These are phyloP conservation scores for Elachura formosa DNA, from an alignment of 2,113 vertebrate species.

Conservation along the genomic window DNA sequence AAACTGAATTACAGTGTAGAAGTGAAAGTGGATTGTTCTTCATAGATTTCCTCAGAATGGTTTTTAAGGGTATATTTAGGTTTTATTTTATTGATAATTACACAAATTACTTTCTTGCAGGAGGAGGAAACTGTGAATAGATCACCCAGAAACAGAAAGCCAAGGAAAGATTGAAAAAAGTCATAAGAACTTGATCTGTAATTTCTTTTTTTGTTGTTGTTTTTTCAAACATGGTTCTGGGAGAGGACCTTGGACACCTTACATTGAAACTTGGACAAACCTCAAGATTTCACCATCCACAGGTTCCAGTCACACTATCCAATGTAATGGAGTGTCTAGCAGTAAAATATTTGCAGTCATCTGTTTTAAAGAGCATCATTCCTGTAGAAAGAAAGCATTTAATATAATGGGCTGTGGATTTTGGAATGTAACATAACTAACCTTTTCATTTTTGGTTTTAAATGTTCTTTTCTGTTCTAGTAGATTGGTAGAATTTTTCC, in stretches of 20 bases:
- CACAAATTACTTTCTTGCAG: slow-evolving; percentile 49
- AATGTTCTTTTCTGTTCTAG: slow-evolving; percentile 65
- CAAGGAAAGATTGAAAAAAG: slow-evolving; percentile 87
- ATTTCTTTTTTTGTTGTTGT: slow-evolving; percentile 30
- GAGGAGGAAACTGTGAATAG: slow-evolving; percentile 90
- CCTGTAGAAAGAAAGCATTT: slow-evolving; percentile 78
- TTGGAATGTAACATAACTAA: slow-evolving; percentile 81
- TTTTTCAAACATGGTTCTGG: slow-evolving; percentile 63
- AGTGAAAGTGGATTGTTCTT: background rate
- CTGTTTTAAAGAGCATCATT: slow-evolving; percentile 71
- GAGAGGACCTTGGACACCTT: slow-evolving; percentile 72
- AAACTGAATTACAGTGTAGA: background rate
- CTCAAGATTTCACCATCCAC: slow-evolving; percentile 70
- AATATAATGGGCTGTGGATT: slow-evolving; percentile 72
- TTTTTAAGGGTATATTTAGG: background rate
- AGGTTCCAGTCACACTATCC: slow-evolving; percentile 71
- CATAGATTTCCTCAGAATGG: background rate
- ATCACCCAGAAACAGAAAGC: slow-evolving; percentile 92
- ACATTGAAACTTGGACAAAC: slow-evolving; percentile 74
- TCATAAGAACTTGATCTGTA: slow-evolving; percentile 73
- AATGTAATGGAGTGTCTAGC: slow-evolving; percentile 76
- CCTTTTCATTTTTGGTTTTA: slow-evolving; percentile 69
- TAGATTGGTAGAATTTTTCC: slow-evolving; percentile 71
- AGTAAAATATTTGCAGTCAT: slow-evolving; percentile 76
- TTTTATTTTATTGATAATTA: background rate